These are phyloP conservation scores for Paracanthobrama guichenoti DNA, from an alignment of 2,113 vertebrate genomes.

Conservation along the genomic window DNA sequence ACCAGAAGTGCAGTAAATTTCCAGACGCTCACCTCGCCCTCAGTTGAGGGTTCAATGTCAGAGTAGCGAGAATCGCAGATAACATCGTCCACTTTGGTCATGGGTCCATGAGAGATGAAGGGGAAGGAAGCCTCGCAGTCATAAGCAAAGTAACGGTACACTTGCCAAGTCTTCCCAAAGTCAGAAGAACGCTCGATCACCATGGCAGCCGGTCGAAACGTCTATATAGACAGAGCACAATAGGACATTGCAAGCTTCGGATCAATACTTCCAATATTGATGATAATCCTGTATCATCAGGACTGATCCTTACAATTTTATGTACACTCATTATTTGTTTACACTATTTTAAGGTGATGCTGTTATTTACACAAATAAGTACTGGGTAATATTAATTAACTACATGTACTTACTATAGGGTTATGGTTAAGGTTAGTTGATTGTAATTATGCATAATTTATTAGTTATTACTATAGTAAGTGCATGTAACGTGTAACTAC, in stretches of 20 bases:
- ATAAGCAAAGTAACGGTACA: slow-evolving; percentile 95
- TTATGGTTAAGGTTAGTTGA: neutral
- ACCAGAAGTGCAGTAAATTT: neutral
- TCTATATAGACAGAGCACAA: slow-evolving; percentile 69
- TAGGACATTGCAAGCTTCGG: neutral
- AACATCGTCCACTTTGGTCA: slow-evolving; percentile 94
- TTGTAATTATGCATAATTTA: neutral
- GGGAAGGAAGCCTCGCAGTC: slow-evolving; percentile 92
- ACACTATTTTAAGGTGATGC: neutral
- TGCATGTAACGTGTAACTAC: neutral
- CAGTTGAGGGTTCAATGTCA: slow-evolving; percentile 94
- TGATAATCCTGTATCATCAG: neutral
- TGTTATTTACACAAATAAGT: neutral
- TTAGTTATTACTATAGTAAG: neutral
- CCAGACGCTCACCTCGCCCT: slow-evolving; percentile 85
- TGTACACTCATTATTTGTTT: neutral
- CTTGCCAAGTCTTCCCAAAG: slow-evolving; percentile 90
- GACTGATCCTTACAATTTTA: neutral
- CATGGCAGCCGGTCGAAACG: slow-evolving; percentile 95
- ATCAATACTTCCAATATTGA: neutral
- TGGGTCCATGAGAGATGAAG: slow-evolving; percentile 82
- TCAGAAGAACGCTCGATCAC: slow-evolving; percentile 94
- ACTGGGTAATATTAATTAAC: neutral
- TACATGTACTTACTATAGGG: neutral
- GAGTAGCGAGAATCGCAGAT: slow-evolving; percentile 97